Evolutionary conservation across 2,113 vertebrate genomes (phyloP), one percentile per base, ranked within the genome.

Genomic region (Fregata magnificens): DNA sequence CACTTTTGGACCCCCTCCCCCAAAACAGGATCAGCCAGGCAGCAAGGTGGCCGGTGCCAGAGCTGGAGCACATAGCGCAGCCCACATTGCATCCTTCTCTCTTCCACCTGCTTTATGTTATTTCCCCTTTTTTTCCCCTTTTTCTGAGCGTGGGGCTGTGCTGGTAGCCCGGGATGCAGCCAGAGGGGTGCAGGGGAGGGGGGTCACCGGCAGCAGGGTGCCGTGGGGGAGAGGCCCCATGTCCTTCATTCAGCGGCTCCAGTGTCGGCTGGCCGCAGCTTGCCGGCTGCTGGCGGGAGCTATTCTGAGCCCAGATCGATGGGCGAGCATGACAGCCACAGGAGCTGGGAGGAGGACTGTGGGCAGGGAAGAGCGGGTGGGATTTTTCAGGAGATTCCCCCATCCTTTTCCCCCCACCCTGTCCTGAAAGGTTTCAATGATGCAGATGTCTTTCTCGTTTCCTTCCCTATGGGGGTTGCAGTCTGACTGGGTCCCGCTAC

Each of bases 281-380:
- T 29, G 3, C 70, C 6, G 49, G 66, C 90, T 83, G 95, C 94
- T 93, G 79, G 26, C 22, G 2, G 92, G 69, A 91, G 92, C 94
- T 96, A 92, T 96, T 97, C 93, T 86, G 92, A 95, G 93, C 91
- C 65, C 9, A 5, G 93, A 97, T 96, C 95, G 80, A 93, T 94
- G 88, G 82, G 55, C 2, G 6, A 93, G 82, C 1, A 0, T 94
- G 62, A 86, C 82, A 92, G 71, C 67, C 73, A 25, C 1, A 0
- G 58, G 66, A 94, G 42, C 10, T 56, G 45, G 10, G 69, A 92
- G 79, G 67, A 72, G 44, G 19, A 44, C 67, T 85, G 93, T 2
- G 1, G 61, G 59, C 76, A 89, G 70, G n/a, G 84, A 92, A 66
- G 40, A 84, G 67, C 70, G 84, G 50, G 59, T 70, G 84, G 58